A percentile compares a stretch with the other conserved stretches of the same genome.
These are phyloP conservation scores for Scaptomyza graminum DNA, from an alignment of 1,140 invertebrate genomes.

Conservation along the genomic window DNA sequence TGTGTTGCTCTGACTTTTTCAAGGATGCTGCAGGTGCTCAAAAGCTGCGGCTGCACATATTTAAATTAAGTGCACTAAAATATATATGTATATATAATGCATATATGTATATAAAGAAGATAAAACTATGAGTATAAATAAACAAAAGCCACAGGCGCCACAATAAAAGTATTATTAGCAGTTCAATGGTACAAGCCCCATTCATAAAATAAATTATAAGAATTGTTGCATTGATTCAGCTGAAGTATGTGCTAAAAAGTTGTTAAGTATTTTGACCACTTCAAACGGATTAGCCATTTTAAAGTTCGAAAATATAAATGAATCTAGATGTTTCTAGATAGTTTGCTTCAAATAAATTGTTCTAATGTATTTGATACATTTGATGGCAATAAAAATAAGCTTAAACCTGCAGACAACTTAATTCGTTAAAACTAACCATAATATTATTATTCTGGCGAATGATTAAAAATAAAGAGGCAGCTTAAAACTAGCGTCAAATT, in stretches of 20 bases:
- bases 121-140: slow-evolving; percentile 53
- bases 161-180: slow-evolving; percentile 43
- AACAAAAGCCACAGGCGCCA: slow-evolving; percentile 29
- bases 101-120: slow-evolving; percentile 13
- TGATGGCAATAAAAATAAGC: background rate
- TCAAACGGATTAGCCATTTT: no score
- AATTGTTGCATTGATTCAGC: background rate
- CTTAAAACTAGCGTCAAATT: slow-evolving; percentile 50
- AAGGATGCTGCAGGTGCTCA: slow-evolving; percentile 68
- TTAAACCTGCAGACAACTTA: slow-evolving; percentile 11
- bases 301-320: no score
- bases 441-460: background rate
- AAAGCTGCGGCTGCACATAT: slow-evolving; percentile 54
- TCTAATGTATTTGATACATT: background rate
- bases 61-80: slow-evolving; percentile 58
- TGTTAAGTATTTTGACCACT: no score
- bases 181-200: slow-evolving; percentile 19
- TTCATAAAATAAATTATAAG: background rate
- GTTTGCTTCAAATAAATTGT: no score
- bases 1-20: slow-evolving; percentile 45
- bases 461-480: slow-evolving; percentile 3
- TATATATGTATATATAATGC: slow-evolving; percentile 4
- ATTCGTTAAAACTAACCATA: background rate
- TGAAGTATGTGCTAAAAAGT: background rate
- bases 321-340: no score